Evolutionary conservation across 2,888 invertebrate genomes (phyloP).

Genomic region (Ichneumoninae sp.): DNA sequence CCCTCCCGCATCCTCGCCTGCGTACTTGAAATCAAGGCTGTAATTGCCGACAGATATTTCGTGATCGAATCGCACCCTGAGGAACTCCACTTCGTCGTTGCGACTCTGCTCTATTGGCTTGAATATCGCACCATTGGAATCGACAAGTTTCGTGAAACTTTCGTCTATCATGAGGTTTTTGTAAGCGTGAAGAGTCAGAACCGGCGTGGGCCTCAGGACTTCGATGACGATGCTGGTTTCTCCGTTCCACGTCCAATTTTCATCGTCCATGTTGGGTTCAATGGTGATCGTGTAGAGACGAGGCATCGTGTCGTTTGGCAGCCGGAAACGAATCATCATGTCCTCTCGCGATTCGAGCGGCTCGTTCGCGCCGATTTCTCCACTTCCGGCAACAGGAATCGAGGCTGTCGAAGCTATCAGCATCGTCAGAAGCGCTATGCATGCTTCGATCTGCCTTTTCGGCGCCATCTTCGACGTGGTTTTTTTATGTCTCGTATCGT

Average conservation of each 20-base stretch:
- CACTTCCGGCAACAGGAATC: background rate
- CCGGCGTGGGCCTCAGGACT: constrained; percentile 59
- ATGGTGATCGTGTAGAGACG: constrained; percentile 86
- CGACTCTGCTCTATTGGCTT: constrained; percentile 60
- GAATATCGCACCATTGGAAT: constrained; percentile 38
- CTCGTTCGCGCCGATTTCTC: background rate
- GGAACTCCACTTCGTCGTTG: constrained; percentile 59
- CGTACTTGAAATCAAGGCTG: constrained; percentile 86
- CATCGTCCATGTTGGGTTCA: constrained; percentile 84
- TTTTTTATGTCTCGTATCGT: background rate
- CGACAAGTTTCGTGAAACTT: constrained; percentile 60
- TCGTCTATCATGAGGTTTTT: constrained; percentile 57
- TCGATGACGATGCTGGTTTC: constrained; percentile 65
- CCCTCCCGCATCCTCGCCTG: constrained; percentile 86
- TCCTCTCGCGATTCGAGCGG: constrained; percentile 18
- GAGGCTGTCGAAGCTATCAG: constrained; percentile 19
- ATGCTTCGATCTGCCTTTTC: background rate
- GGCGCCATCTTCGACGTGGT: background rate
- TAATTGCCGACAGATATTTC: constrained; percentile 84
- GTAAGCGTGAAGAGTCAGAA: constrained; percentile 61
- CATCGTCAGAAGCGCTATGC: background rate
- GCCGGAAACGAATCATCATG: constrained; percentile 81
- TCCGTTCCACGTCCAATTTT: constrained; percentile 72
- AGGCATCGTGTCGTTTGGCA: constrained; percentile 86
- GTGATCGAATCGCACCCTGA: constrained; percentile 55